Evolutionary conservation across 2,888 invertebrate genomes (phyloP).

Genomic region (Abrostola tripartita): DNA sequence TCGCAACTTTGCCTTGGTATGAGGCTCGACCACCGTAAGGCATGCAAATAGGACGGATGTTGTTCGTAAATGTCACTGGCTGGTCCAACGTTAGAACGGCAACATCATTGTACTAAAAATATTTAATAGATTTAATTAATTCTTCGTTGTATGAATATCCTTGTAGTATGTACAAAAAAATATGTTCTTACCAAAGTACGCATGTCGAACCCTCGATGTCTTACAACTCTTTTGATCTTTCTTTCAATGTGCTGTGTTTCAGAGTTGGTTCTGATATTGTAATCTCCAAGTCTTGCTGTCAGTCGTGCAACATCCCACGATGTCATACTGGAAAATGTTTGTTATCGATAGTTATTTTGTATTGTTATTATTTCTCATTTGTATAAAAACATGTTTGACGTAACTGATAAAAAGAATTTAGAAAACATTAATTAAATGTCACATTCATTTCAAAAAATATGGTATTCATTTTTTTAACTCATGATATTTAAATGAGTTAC

Average conservation of each 20-base stretch:
- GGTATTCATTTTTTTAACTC: not conserved
- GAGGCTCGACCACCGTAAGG: conserved; percentile 88
- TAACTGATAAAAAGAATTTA: too few species aligned
- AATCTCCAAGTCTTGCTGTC: conserved; percentile 94
- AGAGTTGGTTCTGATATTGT: conserved; percentile 92
- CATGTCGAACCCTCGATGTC: conserved; percentile 95
- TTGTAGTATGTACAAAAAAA: not conserved
- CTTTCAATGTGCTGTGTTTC: conserved; percentile 94
- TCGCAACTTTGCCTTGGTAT: conserved; percentile 92
- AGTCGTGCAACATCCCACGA: conserved; percentile 95
- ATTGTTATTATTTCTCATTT: not conserved
- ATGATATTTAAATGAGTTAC: conserved; percentile 58
- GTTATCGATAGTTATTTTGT: not conserved
- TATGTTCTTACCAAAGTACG: conserved; percentile 90
- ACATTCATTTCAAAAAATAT: not conserved
- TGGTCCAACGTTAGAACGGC: conserved; percentile 93
- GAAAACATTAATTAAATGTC: too few species aligned
- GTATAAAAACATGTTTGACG: not conserved
- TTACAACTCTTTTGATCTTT: conserved; percentile 94
- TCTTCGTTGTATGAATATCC: not conserved
- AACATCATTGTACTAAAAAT: conserved; percentile 93
- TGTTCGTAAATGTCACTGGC: conserved; percentile 91
- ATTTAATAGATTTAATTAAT: not conserved
- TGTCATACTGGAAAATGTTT: conserved; percentile 91
- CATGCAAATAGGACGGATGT: conserved; percentile 93